phyloP scores from a whole-genome alignment of 1,140 invertebrate species.

The Drosophila burlai region DNA sequence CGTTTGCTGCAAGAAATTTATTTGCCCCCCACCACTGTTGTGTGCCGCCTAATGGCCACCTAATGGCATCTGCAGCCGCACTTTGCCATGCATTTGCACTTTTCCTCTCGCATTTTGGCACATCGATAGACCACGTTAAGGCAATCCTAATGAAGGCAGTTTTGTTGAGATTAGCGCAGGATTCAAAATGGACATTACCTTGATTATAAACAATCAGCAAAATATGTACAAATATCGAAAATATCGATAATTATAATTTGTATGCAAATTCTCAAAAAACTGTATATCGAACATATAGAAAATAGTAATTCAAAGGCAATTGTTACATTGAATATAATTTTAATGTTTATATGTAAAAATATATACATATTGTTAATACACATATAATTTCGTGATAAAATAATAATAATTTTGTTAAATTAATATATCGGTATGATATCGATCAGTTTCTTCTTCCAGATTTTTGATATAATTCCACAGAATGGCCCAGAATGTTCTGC shows the following conservation, averaged over 20 bases:
- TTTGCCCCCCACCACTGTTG: background rate
- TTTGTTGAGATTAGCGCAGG: too few species aligned
- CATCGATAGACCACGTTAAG: background rate
- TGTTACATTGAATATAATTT: background rate
- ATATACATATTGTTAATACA: background rate
- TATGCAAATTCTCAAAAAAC: too few species aligned
- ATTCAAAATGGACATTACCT: background rate
- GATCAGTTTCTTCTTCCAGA: too few species aligned
- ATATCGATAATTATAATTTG: background rate
- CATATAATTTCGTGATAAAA: too few species aligned
- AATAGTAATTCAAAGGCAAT: background rate
- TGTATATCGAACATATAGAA: too few species aligned
- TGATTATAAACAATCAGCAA: background rate
- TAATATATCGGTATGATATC: too few species aligned
- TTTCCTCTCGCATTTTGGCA: background rate
- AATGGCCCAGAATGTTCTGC: too few species aligned
- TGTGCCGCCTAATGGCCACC: slow-evolving; percentile 63
- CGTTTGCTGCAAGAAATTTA: slow-evolving; percentile 39
- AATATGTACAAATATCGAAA: background rate
- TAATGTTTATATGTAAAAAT: background rate
- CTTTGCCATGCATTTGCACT: background rate
- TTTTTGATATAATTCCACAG: too few species aligned
- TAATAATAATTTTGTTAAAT: too few species aligned
- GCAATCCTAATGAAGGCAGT: slow-evolving; percentile 4
- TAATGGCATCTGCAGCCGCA: slow-evolving; percentile 50